Evolutionary conservation across 2,113 vertebrate species (phyloP).

Genomic region (Anser brachyrhynchus): DNA sequence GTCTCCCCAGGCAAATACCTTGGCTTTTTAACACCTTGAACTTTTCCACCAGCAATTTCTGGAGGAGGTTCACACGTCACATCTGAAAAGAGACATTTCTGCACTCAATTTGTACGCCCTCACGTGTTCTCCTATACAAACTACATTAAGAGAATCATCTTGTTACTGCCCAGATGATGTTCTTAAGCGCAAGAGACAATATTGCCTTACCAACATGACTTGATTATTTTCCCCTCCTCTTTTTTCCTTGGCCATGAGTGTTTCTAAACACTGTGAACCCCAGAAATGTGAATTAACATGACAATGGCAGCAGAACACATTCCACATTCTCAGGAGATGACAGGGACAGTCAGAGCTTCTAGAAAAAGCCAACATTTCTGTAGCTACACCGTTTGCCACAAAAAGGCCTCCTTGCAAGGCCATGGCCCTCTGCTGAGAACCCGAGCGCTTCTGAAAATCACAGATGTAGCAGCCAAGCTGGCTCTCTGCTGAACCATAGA

Average conservation of each 20-base stretch:
- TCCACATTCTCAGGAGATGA: not conserved
- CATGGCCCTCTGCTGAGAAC: not conserved
- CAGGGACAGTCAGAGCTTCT: not conserved
- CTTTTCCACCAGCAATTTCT: slow-evolving; percentile 37
- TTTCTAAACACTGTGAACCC: not conserved
- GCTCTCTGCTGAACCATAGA: not conserved
- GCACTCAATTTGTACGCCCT: not conserved
- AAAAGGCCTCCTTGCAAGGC: not conserved
- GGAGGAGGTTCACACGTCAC: slow-evolving; percentile 14
- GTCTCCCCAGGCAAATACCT: slow-evolving; percentile 20
- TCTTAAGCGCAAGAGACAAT: no score
- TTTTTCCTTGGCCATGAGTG: no score
- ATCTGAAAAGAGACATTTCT: not conserved
- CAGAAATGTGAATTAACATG: not conserved
- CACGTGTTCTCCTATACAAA: not conserved
- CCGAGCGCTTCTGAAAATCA: not conserved
- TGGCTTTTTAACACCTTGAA: slow-evolving; percentile 2
- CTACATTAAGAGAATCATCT: not conserved
- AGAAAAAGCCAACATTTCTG: not conserved
- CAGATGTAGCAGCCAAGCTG: not conserved
- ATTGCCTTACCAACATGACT: not conserved
- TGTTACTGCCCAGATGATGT: not conserved
- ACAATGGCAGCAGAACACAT: not conserved
- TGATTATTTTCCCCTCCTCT: no score
- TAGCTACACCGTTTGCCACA: not conserved